Evolutionary conservation across 2,113 vertebrate species (phyloP).

Genomic region (human (Homo sapiens)): DNA sequence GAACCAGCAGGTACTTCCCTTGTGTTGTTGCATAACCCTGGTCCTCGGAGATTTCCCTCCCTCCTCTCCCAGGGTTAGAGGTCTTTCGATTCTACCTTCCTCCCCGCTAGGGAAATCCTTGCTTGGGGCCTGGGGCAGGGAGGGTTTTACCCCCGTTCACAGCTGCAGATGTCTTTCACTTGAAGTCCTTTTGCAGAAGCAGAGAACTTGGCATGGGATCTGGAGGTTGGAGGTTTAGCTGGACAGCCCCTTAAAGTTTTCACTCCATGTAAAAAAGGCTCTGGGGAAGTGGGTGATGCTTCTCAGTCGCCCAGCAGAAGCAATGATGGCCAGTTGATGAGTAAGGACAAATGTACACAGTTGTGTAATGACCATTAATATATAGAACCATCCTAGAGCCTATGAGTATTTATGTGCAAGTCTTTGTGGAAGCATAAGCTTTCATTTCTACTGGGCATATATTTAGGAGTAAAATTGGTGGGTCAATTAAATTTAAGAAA

Average conservation of each 20-base stretch:
- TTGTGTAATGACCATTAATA: neutral
- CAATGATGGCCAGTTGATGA: neutral
- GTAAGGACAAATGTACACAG: neutral
- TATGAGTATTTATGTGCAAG: neutral
- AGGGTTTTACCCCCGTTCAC: neutral
- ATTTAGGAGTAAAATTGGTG: neutral
- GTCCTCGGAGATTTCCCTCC: neutral
- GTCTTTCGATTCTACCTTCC: neutral
- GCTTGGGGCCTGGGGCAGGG: neutral
- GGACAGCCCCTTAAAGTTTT: neutral
- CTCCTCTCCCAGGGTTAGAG: neutral
- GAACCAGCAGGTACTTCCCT: neutral
- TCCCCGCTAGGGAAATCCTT: neutral
- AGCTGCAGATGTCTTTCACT: neutral
- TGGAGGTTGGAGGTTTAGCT: neutral
- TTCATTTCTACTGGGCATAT: neutral
- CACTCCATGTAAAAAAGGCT: neutral
- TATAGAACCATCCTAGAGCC: neutral
- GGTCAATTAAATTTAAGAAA: neutral
- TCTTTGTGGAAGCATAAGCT: neutral
- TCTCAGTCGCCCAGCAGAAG: neutral
- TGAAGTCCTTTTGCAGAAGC: neutral
- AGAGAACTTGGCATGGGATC: neutral
- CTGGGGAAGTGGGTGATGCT: neutral
- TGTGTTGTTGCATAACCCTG: too few relatives aligned